These are phyloP conservation scores for Brachyhypopomus gauderio DNA, from an alignment of 2,113 vertebrate species.

Conservation along the genomic window DNA sequence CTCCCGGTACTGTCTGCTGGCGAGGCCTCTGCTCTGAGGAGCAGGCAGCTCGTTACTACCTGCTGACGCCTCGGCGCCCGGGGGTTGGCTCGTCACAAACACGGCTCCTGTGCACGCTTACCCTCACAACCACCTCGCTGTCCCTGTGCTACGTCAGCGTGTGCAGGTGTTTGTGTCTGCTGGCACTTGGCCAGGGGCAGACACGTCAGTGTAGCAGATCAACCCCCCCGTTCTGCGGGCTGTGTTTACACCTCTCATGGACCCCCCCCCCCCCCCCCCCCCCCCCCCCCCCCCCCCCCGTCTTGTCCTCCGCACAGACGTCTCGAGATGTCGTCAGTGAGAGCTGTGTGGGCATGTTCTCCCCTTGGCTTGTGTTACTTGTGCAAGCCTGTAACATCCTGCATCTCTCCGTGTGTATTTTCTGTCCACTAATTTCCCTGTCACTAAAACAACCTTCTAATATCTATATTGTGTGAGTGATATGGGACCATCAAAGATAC, in stretches of 20 bases:
- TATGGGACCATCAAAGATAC: slow-evolving; percentile 20
- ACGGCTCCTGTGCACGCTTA: not conserved
- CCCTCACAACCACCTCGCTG: not conserved
- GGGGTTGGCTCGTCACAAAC: not conserved
- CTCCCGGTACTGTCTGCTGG: slow-evolving; percentile 3
- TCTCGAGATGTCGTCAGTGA: slow-evolving; percentile 14
- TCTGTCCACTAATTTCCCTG: not conserved
- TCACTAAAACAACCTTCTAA: not conserved
- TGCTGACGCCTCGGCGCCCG: no score
- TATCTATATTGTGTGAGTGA: slow-evolving; percentile 1
- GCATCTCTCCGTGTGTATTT: not conserved
- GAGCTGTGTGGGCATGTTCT: not conserved
- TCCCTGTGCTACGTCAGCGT: no score
- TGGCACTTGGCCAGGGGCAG: not conserved
- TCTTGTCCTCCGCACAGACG: slow-evolving; percentile 9
- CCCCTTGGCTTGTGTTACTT: not conserved
- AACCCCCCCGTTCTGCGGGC: not conserved
- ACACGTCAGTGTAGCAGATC: not conserved
- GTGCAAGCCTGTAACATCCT: not conserved
- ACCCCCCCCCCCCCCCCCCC: not conserved
- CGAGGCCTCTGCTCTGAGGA: not conserved
- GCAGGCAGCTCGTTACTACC: no score
- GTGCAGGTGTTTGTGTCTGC: no score
- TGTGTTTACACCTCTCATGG: not conserved
- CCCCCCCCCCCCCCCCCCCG: not conserved